These are phyloP conservation scores for Erethizon dorsatum DNA, from an alignment of 2,797 vertebrate species.

Conservation along the genomic window DNA sequence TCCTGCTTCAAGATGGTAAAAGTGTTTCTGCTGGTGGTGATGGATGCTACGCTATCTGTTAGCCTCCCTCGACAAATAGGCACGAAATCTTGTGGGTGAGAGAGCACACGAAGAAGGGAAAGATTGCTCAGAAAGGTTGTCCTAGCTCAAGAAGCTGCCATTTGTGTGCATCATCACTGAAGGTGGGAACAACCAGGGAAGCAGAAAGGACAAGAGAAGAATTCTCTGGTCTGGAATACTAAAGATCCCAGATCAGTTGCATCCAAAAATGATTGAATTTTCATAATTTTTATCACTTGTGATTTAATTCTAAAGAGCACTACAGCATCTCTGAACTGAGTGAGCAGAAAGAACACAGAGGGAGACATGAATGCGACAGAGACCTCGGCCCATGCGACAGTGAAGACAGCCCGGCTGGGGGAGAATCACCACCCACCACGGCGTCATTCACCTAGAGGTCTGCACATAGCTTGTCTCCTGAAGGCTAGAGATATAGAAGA, in stretches of 20 bases:
- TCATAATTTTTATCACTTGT: neutral
- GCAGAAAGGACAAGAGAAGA: neutral
- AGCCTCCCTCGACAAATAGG: neutral
- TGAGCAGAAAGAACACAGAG: neutral
- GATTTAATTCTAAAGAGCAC: neutral
- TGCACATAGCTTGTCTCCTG: neutral
- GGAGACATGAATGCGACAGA: neutral
- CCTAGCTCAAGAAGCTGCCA: neutral
- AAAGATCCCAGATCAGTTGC: neutral
- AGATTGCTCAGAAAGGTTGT: neutral
- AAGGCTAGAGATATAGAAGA: neutral
- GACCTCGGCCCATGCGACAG: neutral
- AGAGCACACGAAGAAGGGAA: neutral
- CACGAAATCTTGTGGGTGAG: neutral
- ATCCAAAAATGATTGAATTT: neutral
- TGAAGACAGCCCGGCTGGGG: neutral
- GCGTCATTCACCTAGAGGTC: neutral
- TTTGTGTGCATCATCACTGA: neutral
- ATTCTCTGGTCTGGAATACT: neutral
- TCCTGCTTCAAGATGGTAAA: neutral
- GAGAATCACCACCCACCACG: neutral
- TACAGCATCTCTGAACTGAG: neutral
- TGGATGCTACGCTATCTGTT: neutral
- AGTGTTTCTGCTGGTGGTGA: neutral
- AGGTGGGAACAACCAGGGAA: neutral